Evolutionary conservation across 2,113 vertebrate species (phyloP), one percentile per base, ranked within the genome.

Genomic region (Galemys pyrenaicus): DNA sequence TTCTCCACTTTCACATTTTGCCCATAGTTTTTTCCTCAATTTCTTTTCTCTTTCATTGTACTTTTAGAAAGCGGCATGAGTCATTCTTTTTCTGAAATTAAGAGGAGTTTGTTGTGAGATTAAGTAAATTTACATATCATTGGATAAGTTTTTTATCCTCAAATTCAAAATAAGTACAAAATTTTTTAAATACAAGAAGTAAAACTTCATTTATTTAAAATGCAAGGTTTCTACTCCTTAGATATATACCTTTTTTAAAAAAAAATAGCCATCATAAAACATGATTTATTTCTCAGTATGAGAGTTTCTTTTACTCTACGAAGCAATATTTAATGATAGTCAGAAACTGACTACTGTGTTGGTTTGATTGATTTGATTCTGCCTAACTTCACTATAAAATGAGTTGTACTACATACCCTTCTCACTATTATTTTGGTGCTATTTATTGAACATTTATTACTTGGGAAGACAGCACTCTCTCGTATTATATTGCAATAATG

Each of bases 151-250:
- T 58, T 93, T 44, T 32, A 70, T 60, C 10, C 5, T 82, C 17
- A 88, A 82, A 86, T 68, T 95, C 11, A 86, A 82, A 79, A 54
- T 74, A 74, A 94, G 44, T 41, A 30, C 54, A 68, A 74, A 44
- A 9, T 0, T 32, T 73, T 88, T 94, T 67, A 54, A 80, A 74
- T 28, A 41, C 80, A 74, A 80, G 87, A 94, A 70, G 17, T 73
- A 92, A 67, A 95, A 51, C 49, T 73, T 56, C 28, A 83, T 30
- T 62, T n/a, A 86, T 73, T 84, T 91, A 79, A 83, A 95, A 60
- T 56, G 17, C 20, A 41, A 41, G 4, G 30, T 82, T 91, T 75
- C 37, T 86, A 8, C 49, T 78, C 44, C 32, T 65, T 84, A 2
- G 56, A 75, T 64, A 95, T 5, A 81, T 37, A 64, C 2, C 46